Evolutionary conservation across 2,113 vertebrate species (phyloP).

Genomic region (Podarcis cretensis): DNA sequence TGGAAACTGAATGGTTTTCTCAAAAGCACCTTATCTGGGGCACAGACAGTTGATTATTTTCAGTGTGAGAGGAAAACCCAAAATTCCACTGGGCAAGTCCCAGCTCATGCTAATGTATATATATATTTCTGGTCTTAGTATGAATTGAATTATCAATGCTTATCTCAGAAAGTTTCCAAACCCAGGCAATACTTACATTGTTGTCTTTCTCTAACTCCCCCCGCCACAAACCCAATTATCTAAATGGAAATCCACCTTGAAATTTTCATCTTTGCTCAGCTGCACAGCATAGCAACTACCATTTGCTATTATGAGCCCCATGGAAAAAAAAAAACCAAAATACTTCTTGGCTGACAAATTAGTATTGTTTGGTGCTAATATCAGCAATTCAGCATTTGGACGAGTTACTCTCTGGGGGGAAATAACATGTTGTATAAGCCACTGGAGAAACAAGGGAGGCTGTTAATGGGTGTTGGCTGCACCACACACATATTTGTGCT

Average conservation of each 20-base stretch:
- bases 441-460: slow-evolving; percentile 77
- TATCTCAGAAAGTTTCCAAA: not conserved
- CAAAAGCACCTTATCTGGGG: not conserved
- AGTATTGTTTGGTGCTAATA: slow-evolving; percentile 79
- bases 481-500: slow-evolving; percentile 56
- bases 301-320: slow-evolving; percentile 64
- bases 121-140: not conserved
- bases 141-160: not conserved
- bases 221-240: slow-evolving; percentile 50
- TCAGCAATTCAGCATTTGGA: slow-evolving; percentile 80
- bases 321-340: slow-evolving; percentile 58
- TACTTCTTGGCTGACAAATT: slow-evolving; percentile 73
- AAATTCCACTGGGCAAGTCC: not conserved
- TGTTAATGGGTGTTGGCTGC: slow-evolving; percentile 79
- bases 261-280: slow-evolving; percentile 67
- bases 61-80: not conserved
- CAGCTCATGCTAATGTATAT: not conserved
- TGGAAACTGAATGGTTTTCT: not conserved
- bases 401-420: slow-evolving; percentile 75
- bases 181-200: slow-evolving; percentile 43
- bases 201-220: slow-evolving; percentile 32
- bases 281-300: slow-evolving; percentile 66
- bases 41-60: not conserved
- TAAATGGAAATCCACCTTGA: slow-evolving; percentile 57
- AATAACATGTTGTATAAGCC: slow-evolving; percentile 78